Conservation (phyloP, 2,888 invertebrate species). For the Loripinus fragilis region DNA sequence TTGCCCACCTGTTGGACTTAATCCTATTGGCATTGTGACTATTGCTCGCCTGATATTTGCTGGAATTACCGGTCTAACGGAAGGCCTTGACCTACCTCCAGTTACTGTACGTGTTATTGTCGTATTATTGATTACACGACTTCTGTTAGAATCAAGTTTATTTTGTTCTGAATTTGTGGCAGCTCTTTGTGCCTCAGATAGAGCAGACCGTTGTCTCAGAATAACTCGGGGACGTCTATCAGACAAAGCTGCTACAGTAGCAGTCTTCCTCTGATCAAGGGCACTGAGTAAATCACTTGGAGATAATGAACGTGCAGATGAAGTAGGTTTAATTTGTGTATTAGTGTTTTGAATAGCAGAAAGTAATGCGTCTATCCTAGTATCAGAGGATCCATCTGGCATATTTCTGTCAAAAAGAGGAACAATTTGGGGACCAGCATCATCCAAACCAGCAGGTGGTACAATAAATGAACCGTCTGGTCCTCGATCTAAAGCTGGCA, state of each 20-base stretch:
- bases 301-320: neutral
- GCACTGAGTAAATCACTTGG: neutral
- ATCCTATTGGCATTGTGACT: neutral
- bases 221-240: neutral
- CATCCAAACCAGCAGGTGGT: neutral
- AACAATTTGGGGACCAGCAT: neutral
- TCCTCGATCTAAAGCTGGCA: neutral
- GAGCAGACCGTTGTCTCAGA: neutral
- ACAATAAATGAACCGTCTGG: constrained; percentile 4
- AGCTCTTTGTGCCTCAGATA: neutral
- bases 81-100: neutral
- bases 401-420: constrained; percentile 3
- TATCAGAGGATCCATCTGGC: neutral
- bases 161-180: neutral
- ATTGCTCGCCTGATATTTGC: neutral
- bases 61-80: neutral
- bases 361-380: neutral
- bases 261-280: neutral
- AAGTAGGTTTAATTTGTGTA: neutral
- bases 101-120: neutral
- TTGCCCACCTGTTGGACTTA: neutral
- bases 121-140: neutral
- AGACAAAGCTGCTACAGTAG: neutral
- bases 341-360: neutral
- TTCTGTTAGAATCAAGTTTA: neutral